These are phyloP conservation scores for Mactromeris polynyma DNA, from an alignment of 2,888 invertebrate genomes.

Conservation along the genomic window DNA sequence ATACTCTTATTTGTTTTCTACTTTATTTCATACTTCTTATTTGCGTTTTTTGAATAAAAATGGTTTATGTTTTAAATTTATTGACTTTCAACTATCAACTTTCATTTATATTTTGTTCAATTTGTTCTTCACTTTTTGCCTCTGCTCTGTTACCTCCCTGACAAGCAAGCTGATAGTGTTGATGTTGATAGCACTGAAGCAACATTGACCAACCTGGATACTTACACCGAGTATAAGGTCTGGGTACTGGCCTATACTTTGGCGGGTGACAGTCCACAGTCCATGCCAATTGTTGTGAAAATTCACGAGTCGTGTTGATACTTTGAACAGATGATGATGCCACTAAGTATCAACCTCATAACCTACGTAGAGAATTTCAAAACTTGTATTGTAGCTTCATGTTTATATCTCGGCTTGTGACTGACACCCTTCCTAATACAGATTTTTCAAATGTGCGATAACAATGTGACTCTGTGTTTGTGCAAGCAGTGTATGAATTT, in stretches of 20 bases:
- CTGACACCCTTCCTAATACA: slow-evolving; percentile 7
- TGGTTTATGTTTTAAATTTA: not conserved
- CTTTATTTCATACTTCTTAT: not conserved
- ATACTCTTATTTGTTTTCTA: not conserved
- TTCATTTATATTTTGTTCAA: not conserved
- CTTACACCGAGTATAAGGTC: slow-evolving; percentile 98
- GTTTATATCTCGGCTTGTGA: slow-evolving; percentile 21
- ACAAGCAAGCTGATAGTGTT: slow-evolving; percentile 89
- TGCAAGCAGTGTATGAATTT: slow-evolving; percentile 20
- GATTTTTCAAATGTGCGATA: slow-evolving; percentile 10
- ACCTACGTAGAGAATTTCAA: slow-evolving; percentile 33
- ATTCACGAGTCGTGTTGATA: slow-evolving; percentile 99
- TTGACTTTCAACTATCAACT: not conserved
- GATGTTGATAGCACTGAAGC: slow-evolving; percentile 88
- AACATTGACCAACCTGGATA: slow-evolving; percentile 95
- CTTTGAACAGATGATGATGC: slow-evolving; percentile 49
- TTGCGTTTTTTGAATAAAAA: not conserved
- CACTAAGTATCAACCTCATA: slow-evolving; percentile 34
- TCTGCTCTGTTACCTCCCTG: slow-evolving; percentile 52
- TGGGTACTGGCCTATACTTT: slow-evolving; percentile 98
- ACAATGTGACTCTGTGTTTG: not conserved
- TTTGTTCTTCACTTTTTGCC: not conserved
- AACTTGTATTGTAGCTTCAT: slow-evolving; percentile 43
- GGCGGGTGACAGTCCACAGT: slow-evolving; percentile 97
- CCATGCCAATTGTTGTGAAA: slow-evolving; percentile 96